A percentile compares a stretch with the other conserved stretches of the same genome.
phyloP scores from a whole-genome alignment of 2,113 vertebrate species.

The Nymphicus hollandicus region DNA sequence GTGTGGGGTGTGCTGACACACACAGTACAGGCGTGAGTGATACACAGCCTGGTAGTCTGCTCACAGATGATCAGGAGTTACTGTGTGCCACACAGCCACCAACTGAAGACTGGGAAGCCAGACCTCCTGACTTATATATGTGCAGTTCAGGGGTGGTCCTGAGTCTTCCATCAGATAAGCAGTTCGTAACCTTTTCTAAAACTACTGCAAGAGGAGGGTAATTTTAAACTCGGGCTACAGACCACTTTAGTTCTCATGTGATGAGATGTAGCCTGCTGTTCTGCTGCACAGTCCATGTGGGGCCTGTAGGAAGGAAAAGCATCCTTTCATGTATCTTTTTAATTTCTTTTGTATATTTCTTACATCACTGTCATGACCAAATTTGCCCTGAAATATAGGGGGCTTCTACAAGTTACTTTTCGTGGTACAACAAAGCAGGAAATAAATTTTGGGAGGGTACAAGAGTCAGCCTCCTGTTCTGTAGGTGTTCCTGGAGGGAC shows the following conservation, averaged over 20 bases:
- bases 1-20: neutral
- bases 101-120: neutral
- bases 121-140: rapidly evolving
- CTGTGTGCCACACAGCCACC: neutral
- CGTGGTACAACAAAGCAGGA: neutral
- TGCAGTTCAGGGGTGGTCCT: neutral
- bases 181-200: neutral
- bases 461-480: neutral
- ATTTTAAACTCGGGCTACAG: neutral
- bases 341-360: neutral
- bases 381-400: neutral
- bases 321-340: neutral
- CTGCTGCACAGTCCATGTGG: neutral
- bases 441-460: neutral
- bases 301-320: neutral
- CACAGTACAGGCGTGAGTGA: rapidly evolving
- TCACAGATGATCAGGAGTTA: rapidly evolving
- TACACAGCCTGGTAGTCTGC: neutral
- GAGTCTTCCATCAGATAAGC: neutral
- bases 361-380: rapidly evolving
- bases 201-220: neutral
- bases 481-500: neutral
- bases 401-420: neutral
- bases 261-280: neutral
- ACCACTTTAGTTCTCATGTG: rapidly evolving